These are phyloP conservation scores for Brotula barbata DNA, from an alignment of 2,797 vertebrate genomes.

Conservation along the genomic window DNA sequence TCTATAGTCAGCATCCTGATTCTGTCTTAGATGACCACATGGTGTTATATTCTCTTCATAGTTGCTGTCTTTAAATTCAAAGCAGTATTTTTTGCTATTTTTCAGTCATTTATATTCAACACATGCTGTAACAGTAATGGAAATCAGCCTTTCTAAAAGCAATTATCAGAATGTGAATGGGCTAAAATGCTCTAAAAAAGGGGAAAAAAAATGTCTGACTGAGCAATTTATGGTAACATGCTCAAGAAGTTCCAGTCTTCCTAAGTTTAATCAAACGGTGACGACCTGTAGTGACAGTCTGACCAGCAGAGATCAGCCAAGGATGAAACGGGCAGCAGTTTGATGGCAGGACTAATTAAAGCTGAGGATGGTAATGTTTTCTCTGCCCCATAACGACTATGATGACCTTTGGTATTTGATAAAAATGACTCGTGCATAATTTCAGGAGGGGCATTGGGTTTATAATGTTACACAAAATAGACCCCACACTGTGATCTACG, in stretches of 20 bases:
- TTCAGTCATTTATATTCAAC: no score
- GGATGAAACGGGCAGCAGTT: slow-evolving; percentile 29
- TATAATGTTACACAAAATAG: background rate
- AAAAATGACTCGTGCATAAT: background rate
- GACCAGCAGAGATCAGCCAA: slow-evolving; percentile 14
- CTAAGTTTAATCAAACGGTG: slow-evolving; percentile 23
- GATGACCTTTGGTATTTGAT: slow-evolving; percentile 13
- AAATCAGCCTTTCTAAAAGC: slow-evolving; percentile 14
- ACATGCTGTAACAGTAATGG: no score
- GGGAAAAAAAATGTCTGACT: slow-evolving; percentile 8
- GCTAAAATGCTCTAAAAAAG: background rate
- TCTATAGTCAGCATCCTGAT: no score
- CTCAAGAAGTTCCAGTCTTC: background rate
- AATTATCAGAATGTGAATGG: slow-evolving; percentile 16
- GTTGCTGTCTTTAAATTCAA: no score
- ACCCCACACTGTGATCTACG: no score
- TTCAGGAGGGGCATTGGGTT: no score
- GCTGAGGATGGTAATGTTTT: slow-evolving; percentile 12
- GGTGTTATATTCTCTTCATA: no score
- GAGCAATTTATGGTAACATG: slow-evolving; percentile 21
- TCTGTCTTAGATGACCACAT: no score
- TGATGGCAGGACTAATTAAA: slow-evolving; percentile 39
- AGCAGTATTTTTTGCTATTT: no score
- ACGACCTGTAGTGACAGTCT: slow-evolving; percentile 16
- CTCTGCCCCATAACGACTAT: slow-evolving; percentile 17